These are phyloP conservation scores for Drosophila triauraria DNA, from an alignment of 1,140 invertebrate genomes.

Conservation along the genomic window DNA sequence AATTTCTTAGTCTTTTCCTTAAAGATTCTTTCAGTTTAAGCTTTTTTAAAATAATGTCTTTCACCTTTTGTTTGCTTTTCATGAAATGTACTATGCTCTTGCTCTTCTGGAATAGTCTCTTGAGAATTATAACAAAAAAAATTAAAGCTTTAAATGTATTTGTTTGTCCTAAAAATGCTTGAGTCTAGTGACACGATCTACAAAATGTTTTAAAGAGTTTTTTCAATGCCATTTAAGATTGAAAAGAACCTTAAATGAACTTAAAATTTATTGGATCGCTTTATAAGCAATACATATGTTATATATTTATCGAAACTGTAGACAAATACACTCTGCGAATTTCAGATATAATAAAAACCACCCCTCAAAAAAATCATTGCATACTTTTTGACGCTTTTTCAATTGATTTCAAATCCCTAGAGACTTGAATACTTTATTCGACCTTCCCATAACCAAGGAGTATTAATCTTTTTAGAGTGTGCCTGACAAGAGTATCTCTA, in stretches of 20 bases:
- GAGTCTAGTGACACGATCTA: background rate
- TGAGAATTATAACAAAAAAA: background rate
- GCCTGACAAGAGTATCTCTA: conserved; percentile 9
- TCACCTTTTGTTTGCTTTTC: too few relatives aligned
- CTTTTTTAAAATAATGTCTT: too few relatives aligned
- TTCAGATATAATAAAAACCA: too few relatives aligned
- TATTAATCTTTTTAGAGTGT: conserved; percentile 7
- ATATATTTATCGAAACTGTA: too few relatives aligned
- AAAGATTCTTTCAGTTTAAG: too few relatives aligned
- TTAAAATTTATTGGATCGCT: too few relatives aligned
- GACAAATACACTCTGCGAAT: too few relatives aligned
- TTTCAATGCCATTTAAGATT: too few relatives aligned
- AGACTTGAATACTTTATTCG: background rate
- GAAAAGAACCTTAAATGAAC: too few relatives aligned
- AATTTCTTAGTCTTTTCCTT: too few relatives aligned
- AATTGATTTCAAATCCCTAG: background rate
- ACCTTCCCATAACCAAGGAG: background rate
- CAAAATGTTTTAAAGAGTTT: background rate
- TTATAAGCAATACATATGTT: too few relatives aligned
- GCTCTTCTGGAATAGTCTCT: background rate
- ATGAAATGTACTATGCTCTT: too few relatives aligned
- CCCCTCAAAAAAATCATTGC: background rate
- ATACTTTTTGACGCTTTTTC: background rate
- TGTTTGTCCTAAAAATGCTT: background rate
- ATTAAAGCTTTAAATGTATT: background rate